Conservation (phyloP, 23 tunicate species). For the Halocynthia roretzi region DNA sequence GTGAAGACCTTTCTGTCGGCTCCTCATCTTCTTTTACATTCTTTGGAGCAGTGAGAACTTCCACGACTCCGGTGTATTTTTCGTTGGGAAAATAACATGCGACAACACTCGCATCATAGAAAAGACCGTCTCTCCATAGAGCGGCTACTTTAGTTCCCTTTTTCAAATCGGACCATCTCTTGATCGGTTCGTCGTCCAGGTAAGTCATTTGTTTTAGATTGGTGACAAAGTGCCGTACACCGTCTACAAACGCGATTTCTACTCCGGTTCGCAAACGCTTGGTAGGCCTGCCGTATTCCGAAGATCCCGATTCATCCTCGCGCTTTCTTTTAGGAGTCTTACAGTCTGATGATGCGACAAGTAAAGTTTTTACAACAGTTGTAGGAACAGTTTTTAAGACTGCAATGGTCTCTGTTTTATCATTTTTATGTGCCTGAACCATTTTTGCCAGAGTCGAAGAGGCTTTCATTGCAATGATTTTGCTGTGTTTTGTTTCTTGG, state of each 20-base stretch:
- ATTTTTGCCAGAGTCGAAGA: too few relatives aligned
- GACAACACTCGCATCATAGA: constrained; percentile 63
- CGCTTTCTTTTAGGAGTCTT: too few relatives aligned
- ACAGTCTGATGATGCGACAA: too few relatives aligned
- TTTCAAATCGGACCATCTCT: constrained; percentile 50
- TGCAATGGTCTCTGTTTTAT: too few relatives aligned
- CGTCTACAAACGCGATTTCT: constrained; percentile 63
- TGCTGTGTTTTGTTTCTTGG: too few relatives aligned
- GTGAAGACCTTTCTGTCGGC: background rate
- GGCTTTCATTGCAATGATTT: too few relatives aligned
- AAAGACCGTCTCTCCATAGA: constrained; percentile 56
- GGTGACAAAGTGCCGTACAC: constrained; percentile 53
- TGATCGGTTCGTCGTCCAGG: constrained; percentile 69
- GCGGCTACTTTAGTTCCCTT: constrained; percentile 81
- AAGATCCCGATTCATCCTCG: too few relatives aligned
- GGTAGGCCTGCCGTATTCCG: too few relatives aligned
- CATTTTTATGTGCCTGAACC: too few relatives aligned
- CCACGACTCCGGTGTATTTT: background rate
- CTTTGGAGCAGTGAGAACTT: background rate
- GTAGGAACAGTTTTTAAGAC: too few relatives aligned
- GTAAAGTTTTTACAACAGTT: too few relatives aligned
- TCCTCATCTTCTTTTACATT: background rate
- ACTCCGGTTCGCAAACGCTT: constrained; percentile 31
- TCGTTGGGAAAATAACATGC: constrained; percentile 12
- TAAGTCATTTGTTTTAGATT: constrained; percentile 42